These are phyloP conservation scores for Xiphorhynchus elegans DNA, from an alignment of 2,113 vertebrate species.

Conservation along the genomic window DNA sequence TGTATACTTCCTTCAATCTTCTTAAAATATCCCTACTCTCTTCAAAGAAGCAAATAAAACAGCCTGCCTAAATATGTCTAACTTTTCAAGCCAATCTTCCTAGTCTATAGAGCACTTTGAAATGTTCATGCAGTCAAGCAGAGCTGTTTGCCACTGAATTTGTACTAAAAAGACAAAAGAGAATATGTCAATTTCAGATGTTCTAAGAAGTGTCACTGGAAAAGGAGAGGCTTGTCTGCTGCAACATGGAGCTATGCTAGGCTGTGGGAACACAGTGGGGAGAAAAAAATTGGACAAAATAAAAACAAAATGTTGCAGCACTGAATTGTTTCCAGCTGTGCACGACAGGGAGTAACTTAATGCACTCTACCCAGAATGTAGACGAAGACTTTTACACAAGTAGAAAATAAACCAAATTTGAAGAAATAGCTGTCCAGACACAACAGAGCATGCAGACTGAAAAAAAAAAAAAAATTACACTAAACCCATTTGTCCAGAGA, in stretches of 20 bases:
- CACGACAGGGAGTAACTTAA: constrained; percentile 64
- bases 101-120: constrained; percentile 53
- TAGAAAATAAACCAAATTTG: constrained; percentile 68
- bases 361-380: constrained; percentile 59
- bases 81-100: constrained; percentile 66
- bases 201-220: constrained; percentile 62
- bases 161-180: constrained; percentile 70
- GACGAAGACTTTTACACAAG: constrained; percentile 69
- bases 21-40: constrained; percentile 29
- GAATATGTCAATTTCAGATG: constrained; percentile 67
- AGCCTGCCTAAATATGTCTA: constrained; percentile 58
- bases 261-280: constrained; percentile 65
- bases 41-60: constrained; percentile 59
- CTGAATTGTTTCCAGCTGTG: constrained; percentile 77
- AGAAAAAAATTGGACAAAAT: constrained; percentile 74
- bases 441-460: constrained; percentile 21
- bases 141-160: constrained; percentile 66
- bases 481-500: constrained; percentile 14
- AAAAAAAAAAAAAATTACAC: not conserved
- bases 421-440: constrained; percentile 70
- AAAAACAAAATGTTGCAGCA: constrained; percentile 71
- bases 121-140: constrained; percentile 58
- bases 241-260: constrained; percentile 45
- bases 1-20: constrained; percentile 24
- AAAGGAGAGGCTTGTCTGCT: constrained; percentile 58